Percentiles rank a stretch among this genome's conserved stretches.
These are phyloP conservation scores for Nasonia longicornis DNA, from an alignment of 1,140 invertebrate genomes.

Conservation along the genomic window DNA sequence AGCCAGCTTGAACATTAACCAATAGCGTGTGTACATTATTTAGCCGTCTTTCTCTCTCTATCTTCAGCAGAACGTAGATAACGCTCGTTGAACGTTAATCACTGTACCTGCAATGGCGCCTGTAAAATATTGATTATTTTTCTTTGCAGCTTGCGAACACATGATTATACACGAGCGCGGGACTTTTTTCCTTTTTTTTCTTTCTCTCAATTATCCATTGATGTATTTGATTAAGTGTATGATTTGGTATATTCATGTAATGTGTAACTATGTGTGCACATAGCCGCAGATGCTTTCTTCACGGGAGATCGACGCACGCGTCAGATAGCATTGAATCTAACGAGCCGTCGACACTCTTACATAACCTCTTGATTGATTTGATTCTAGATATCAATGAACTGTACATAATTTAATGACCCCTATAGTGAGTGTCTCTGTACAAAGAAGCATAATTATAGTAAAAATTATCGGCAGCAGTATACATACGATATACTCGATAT, in stretches of 20 bases:
- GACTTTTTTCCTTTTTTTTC: slow-evolving; percentile 19
- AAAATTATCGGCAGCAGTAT: slow-evolving; percentile 8
- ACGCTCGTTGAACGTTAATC: not conserved
- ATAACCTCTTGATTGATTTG: not conserved
- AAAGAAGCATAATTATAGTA: not conserved
- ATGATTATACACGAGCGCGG: slow-evolving; percentile 8
- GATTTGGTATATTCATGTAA: not conserved
- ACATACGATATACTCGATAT: slow-evolving; percentile 6
- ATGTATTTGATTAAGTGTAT: slow-evolving; percentile 13
- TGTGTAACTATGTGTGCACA: slow-evolving; percentile 9
- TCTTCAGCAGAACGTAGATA: slow-evolving; percentile 6
- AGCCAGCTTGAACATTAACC: slow-evolving; percentile 12
- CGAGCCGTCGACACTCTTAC: not conserved
- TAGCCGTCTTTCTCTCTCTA: slow-evolving; percentile 6
- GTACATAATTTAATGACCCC: not conserved
- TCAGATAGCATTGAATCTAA: slow-evolving; percentile 15
- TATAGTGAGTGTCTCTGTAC: not conserved
- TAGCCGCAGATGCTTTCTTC: slow-evolving; percentile 29
- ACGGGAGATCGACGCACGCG: slow-evolving; percentile 43
- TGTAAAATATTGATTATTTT: slow-evolving; percentile 24
- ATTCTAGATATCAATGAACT: not conserved
- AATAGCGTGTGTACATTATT: slow-evolving; percentile 1
- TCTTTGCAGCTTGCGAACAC: slow-evolving; percentile 26
- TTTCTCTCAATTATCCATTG: not conserved
- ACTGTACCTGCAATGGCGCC: not conserved